Conservation (phyloP, 2,113 vertebrate genomes). For the Cephalopterus ornatus region DNA sequence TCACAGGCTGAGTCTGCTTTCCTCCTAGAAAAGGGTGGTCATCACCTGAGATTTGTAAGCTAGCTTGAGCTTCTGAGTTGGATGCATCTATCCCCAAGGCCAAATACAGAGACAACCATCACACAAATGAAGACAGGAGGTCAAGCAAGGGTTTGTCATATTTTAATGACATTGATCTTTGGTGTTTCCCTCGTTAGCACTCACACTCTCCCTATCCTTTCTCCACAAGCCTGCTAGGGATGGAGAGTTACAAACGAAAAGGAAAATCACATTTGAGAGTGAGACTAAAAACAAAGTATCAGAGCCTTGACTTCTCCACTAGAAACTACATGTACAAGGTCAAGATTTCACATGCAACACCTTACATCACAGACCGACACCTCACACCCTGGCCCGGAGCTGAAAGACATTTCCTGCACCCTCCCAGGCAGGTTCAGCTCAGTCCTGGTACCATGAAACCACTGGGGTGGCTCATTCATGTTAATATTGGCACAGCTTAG, state of each 20-base stretch:
- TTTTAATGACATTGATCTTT: constrained; percentile 84
- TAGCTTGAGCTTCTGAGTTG: neutral
- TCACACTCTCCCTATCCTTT: constrained; percentile 72
- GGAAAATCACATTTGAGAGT: constrained; percentile 81
- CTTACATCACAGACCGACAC: constrained; percentile 79
- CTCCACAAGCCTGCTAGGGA: constrained; percentile 73
- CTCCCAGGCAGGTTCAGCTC: constrained; percentile 48
- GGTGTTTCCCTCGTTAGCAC: constrained; percentile 81
- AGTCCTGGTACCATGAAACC: constrained; percentile 59
- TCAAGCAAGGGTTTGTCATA: constrained; percentile 75
- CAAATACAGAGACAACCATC: neutral
- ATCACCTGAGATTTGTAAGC: neutral
- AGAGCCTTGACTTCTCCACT: constrained; percentile 81
- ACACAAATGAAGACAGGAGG: constrained; percentile 47
- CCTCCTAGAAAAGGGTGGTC: neutral
- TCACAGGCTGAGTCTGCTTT: neutral
- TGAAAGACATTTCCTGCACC: constrained; percentile 37
- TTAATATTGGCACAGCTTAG: constrained; percentile 67
- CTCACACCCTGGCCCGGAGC: constrained; percentile 73
- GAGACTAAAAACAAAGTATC: constrained; percentile 79
- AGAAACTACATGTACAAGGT: constrained; percentile 80
- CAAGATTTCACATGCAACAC: constrained; percentile 85
- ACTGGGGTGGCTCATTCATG: constrained; percentile 28
- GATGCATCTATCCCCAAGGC: neutral
- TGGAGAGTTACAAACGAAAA: constrained; percentile 82